Conservation (phyloP, 2,888 invertebrate species). For the Machimus rusticus region DNA sequence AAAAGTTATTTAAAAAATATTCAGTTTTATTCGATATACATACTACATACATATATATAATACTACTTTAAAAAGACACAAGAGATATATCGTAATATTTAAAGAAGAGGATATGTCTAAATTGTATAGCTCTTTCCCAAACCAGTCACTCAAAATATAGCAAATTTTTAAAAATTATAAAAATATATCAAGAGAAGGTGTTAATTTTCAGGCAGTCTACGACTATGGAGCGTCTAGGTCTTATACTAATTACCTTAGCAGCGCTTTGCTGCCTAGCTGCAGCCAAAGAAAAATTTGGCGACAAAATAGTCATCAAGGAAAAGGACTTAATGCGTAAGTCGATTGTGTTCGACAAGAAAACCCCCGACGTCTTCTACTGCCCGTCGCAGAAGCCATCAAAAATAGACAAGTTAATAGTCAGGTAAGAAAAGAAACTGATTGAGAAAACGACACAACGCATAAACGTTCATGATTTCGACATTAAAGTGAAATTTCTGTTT, state of each 20-base stretch:
- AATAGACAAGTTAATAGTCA: slow-evolving; percentile 76
- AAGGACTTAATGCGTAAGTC: slow-evolving; percentile 80
- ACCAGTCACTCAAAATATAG: no score
- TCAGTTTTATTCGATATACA: no score
- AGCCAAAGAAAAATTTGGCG: slow-evolving; percentile 51
- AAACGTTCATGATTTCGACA: background rate
- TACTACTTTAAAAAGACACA: no score
- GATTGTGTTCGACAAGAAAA: slow-evolving; percentile 80
- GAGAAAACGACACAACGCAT: slow-evolving; percentile 48
- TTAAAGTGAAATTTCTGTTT: background rate
- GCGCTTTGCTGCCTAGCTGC: background rate
- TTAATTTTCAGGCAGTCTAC: background rate
- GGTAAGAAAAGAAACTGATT: slow-evolving; percentile 57
- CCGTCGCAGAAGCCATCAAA: slow-evolving; percentile 79
- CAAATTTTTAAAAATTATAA: no score
- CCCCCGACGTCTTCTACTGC: slow-evolving; percentile 81
- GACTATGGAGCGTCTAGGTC: background rate
- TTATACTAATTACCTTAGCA: background rate
- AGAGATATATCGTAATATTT: no score
- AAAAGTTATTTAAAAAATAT: no score
- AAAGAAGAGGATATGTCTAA: no score
- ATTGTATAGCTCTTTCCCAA: no score
- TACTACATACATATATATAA: no score
- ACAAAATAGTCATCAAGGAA: slow-evolving; percentile 59
- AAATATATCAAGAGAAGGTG: no score